These are phyloP conservation scores for Homarus americanus DNA, from an alignment of 1,140 invertebrate species.

Conservation along the genomic window DNA sequence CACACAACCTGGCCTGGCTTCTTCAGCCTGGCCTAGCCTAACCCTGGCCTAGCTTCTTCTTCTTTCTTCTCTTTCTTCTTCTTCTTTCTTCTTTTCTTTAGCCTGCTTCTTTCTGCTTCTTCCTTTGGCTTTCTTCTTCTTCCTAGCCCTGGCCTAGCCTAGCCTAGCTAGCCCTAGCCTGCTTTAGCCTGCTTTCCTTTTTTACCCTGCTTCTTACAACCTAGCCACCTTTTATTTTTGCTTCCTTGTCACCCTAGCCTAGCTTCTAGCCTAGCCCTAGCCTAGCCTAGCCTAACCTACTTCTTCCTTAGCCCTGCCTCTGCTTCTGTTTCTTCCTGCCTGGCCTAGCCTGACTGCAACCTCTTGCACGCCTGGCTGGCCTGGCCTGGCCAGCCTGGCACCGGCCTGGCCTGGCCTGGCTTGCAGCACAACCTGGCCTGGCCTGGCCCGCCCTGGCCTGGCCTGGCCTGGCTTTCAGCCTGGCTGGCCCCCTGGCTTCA, in stretches of 20 bases:
- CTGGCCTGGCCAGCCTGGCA: constrained; percentile 27
- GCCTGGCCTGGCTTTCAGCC: constrained; percentile 2
- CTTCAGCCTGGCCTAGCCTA: constrained; percentile 19
- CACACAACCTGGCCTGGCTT: constrained; percentile 10
- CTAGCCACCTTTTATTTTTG: neutral
- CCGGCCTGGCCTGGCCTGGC: constrained; percentile 24
- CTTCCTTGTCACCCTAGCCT: constrained; percentile 40
- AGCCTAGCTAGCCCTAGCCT: constrained; percentile 46
- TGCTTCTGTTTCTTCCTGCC: neutral
- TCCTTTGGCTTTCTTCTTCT: too few species aligned
- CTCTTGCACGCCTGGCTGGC: constrained; percentile 27
- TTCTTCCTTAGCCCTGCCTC: neutral
- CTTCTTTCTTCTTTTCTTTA: too few species aligned
- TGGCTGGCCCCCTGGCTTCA: constrained; percentile 52
- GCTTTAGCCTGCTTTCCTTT: constrained; percentile 52
- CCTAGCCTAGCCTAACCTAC: constrained; percentile 25
- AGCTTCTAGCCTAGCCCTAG: constrained; percentile 11
- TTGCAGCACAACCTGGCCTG: constrained; percentile 17
- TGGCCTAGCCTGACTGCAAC: constrained; percentile 12
- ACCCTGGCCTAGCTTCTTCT: too few species aligned
- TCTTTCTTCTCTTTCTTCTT: too few species aligned
- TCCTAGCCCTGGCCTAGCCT: too few species aligned
- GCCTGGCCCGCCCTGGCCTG: constrained; percentile 41
- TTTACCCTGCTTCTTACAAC: neutral
- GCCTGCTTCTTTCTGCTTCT: too few species aligned